Percentiles rank a stretch among this genome's conserved stretches.
phyloP scores from a whole-genome alignment of 2,113 vertebrate species.

The Geothlypis trichas region DNA sequence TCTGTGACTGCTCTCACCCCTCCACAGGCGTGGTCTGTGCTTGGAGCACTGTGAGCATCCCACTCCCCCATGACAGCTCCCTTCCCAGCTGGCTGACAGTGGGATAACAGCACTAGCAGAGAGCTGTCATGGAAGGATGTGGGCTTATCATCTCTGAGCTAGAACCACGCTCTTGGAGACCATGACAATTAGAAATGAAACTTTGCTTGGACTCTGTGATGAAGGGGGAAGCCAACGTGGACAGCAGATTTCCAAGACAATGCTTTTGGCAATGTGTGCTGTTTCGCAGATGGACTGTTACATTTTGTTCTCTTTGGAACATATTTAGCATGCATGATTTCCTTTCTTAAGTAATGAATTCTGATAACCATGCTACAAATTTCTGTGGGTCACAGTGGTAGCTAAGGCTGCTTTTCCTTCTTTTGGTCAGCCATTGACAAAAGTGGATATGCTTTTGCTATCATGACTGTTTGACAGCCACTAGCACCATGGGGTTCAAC shows the following conservation, averaged over 20 bases:
- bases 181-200: background rate
- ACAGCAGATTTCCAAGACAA: slow-evolving; percentile 64
- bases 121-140: background rate
- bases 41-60: background rate
- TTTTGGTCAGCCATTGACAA: background rate
- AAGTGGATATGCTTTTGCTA: background rate
- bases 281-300: slow-evolving; percentile 51
- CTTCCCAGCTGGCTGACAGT: background rate
- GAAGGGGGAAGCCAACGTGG: slow-evolving; percentile 45
- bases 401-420: background rate
- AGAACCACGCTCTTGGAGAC: background rate
- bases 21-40: background rate
- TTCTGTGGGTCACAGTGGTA: slow-evolving; percentile 38
- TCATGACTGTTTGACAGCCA: background rate
- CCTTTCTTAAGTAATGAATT: slow-evolving; percentile 60
- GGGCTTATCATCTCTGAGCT: background rate
- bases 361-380: slow-evolving; percentile 25
- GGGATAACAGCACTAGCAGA: background rate
- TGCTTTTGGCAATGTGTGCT: slow-evolving; percentile 38
- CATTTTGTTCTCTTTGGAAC: slow-evolving; percentile 72
- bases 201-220: slow-evolving; percentile 44
- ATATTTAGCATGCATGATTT: slow-evolving; percentile 59
- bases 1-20: accelerated
- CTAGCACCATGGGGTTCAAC: background rate
- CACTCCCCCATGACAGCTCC: background rate